These are phyloP conservation scores for Brachypterus glaber DNA, from an alignment of 2,888 invertebrate genomes.

Conservation along the genomic window DNA sequence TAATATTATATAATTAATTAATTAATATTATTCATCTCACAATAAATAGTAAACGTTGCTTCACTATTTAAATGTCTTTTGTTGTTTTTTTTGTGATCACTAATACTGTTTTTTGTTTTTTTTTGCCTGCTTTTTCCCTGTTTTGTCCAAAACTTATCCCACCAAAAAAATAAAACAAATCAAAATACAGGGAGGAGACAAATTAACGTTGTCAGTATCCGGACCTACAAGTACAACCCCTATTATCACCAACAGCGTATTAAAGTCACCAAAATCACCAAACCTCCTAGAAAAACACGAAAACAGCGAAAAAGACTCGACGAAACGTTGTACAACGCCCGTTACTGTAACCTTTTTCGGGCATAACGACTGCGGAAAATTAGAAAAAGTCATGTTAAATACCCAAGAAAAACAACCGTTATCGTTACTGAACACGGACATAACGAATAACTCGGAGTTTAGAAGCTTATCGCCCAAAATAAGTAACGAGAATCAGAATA, in stretches of 20 bases:
- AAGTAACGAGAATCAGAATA: constrained; percentile 11
- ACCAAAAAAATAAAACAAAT: no score
- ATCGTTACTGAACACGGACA: constrained; percentile 23
- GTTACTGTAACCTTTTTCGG: constrained; percentile 55
- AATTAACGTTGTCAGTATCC: constrained; percentile 55
- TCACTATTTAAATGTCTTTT: no score
- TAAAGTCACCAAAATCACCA: constrained; percentile 23
- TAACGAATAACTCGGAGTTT: constrained; percentile 6
- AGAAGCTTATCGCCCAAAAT: constrained; percentile 16
- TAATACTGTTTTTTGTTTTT: no score
- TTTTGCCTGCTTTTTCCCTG: constrained; percentile 5
- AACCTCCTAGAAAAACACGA: constrained; percentile 25
- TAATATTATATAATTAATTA: no score
- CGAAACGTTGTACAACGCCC: constrained; percentile 41
- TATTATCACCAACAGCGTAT: constrained; percentile 19
- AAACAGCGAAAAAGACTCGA: constrained; percentile 26
- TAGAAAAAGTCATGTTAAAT: constrained; percentile 33
- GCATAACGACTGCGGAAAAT: constrained; percentile 35
- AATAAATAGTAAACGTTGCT: no score
- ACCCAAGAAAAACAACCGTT: constrained; percentile 23
- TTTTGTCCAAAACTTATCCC: no score
- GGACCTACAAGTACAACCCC: constrained; percentile 37
- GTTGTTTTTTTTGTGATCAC: no score
- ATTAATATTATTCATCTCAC: no score
- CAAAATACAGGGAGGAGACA: constrained; percentile 61